Percentiles rank a stretch among this genome's conserved stretches.
Conservation (phyloP, 2,797 vertebrate species). For the Stomatorhinus walkeri region DNA sequence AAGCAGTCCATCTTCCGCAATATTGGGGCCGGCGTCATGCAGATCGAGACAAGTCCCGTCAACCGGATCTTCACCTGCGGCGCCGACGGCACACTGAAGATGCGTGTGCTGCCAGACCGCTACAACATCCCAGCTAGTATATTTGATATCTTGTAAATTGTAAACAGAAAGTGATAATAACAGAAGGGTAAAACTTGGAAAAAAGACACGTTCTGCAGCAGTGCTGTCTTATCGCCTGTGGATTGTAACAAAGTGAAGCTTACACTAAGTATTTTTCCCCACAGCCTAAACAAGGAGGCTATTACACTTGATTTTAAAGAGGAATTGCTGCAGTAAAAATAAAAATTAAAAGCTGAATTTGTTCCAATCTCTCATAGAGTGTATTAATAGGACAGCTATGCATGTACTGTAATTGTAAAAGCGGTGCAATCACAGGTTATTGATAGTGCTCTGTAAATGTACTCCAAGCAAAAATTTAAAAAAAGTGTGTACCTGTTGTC, state of each 20-base stretch:
- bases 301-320: constrained; percentile 56
- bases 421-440: constrained; percentile 55
- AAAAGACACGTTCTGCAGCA: constrained; percentile 39
- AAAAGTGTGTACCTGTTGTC: constrained; percentile 60
- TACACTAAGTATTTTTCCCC: constrained; percentile 49
- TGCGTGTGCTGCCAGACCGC: constrained; percentile 84
- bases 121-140: constrained; percentile 81
- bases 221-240: constrained; percentile 44
- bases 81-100: constrained; percentile 94
- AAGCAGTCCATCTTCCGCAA: constrained; percentile 98
- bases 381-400: constrained; percentile 72
- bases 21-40: constrained; percentile 89
- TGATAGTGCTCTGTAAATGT: constrained; percentile 69
- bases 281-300: constrained; percentile 39
- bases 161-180: constrained; percentile 12
- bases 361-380: constrained; percentile 56
- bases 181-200: neutral
- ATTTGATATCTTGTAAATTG: constrained; percentile 76
- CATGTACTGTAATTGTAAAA: constrained; percentile 66
- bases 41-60: constrained; percentile 80
- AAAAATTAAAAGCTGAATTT: constrained; percentile 31
- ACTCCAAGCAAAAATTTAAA: constrained; percentile 63
- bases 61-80: constrained; percentile 95
- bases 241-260: constrained; percentile 43
- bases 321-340: constrained; percentile 55